Evolutionary conservation across 2,888 invertebrate genomes (phyloP).

Genomic region (Sericinus montela): DNA sequence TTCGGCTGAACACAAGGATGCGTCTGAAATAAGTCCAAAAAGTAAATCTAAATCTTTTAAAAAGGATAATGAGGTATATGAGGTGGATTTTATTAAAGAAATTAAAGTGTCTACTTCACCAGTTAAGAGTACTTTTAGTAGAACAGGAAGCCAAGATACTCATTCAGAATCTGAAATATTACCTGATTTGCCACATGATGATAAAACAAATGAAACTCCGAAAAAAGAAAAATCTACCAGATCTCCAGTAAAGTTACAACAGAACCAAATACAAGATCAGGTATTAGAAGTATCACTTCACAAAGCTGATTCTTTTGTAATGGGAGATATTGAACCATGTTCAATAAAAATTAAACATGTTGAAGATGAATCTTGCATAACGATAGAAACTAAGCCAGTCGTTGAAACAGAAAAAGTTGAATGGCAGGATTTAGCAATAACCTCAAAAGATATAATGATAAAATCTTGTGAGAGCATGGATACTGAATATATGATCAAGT

Average conservation of each 20-base stretch:
- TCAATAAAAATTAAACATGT: slow-evolving; percentile 1
- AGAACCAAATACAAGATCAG: slow-evolving; percentile 67
- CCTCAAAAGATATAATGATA: slow-evolving; percentile 70
- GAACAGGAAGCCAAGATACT: slow-evolving; percentile 77
- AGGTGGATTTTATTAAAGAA: slow-evolving; percentile 75
- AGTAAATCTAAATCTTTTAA: slow-evolving; percentile 73
- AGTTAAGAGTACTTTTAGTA: slow-evolving; percentile 70
- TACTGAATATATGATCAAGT: slow-evolving; percentile 74
- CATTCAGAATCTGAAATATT: slow-evolving; percentile 77
- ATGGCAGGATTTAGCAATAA: slow-evolving; percentile 62
- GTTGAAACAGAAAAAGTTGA: slow-evolving; percentile 41
- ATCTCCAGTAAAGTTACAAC: slow-evolving; percentile 67
- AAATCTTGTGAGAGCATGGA: slow-evolving; percentile 75
- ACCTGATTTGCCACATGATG: slow-evolving; percentile 71
- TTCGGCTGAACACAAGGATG: slow-evolving; percentile 55
- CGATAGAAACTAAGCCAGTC: slow-evolving; percentile 45
- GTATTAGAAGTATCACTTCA: slow-evolving; percentile 68
- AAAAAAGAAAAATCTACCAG: slow-evolving; percentile 55
- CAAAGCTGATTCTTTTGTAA: slow-evolving; percentile 57
- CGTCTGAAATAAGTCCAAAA: slow-evolving; percentile 64
- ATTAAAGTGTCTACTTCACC: slow-evolving; percentile 75
- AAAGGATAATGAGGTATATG: slow-evolving; percentile 70
- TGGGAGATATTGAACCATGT: slow-evolving; percentile 33
- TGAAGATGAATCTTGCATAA: slow-evolving; percentile 17
- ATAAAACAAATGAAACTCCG: slow-evolving; percentile 57